Conservation (phyloP, 2,113 vertebrate genomes). For the Gopherus evgoodei region DNA sequence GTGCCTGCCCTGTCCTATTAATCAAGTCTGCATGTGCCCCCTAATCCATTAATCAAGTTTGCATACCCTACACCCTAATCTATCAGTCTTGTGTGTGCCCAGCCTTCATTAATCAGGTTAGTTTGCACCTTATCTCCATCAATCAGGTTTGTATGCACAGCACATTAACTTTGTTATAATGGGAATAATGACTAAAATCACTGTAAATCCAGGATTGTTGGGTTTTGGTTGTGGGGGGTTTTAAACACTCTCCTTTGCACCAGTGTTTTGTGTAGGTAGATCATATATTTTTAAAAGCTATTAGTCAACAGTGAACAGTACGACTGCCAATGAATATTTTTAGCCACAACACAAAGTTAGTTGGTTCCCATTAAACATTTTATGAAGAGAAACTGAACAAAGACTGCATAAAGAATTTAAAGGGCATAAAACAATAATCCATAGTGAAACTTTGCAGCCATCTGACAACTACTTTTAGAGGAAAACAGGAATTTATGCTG, state of each 20-base stretch:
- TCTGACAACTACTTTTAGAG: neutral
- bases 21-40: neutral
- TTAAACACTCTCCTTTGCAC: neutral
- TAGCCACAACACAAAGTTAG: too few species aligned
- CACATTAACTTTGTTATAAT: neutral
- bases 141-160: rapidly evolving
- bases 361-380: too few species aligned
- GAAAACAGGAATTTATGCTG: neutral
- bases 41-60: neutral
- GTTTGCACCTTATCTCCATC: neutral
- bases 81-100: neutral
- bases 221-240: neutral
- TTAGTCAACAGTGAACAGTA: neutral
- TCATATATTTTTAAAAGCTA: neutral
- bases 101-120: neutral
- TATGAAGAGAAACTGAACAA: neutral
- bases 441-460: neutral
- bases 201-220: neutral
- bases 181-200: neutral
- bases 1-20: neutral
- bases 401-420: too few species aligned
- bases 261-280: neutral
- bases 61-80: rapidly evolving
- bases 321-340: neutral
- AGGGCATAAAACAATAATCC: neutral